phyloP scores from a whole-genome alignment of 2,888 invertebrate species.

The Brachypalpus laphriformis region DNA sequence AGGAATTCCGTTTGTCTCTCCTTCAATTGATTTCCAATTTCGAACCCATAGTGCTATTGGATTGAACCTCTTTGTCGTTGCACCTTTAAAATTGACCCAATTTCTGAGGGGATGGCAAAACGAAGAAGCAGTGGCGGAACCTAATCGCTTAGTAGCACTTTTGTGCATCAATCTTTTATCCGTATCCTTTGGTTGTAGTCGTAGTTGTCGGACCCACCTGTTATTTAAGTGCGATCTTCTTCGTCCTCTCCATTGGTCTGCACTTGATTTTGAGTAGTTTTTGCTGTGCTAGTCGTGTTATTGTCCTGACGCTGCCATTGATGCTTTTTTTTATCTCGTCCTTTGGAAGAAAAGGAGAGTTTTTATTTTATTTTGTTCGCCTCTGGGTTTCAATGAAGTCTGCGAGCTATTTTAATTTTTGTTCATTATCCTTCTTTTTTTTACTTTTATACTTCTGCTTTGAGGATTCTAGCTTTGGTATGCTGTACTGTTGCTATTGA shows the following conservation, averaged over 20 bases:
- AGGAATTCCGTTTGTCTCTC: neutral
- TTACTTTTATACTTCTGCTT: neutral
- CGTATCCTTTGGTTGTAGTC: neutral
- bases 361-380: neutral
- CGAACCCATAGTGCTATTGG: neutral
- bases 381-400: conserved; percentile 44
- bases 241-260: conserved; percentile 37
- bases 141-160: conserved; percentile 49
- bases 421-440: conserved; percentile 51
- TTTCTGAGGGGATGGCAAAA: neutral
- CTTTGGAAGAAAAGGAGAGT: too few species aligned
- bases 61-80: conserved; percentile 27
- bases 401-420: conserved; percentile 59
- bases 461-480: neutral
- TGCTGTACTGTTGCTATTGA: too few species aligned
- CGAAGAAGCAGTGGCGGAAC: neutral
- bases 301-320: conserved; percentile 21
- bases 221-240: conserved; percentile 16
- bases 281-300: conserved; percentile 1
- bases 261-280: conserved; percentile 39
- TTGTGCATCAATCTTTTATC: conserved; percentile 32
- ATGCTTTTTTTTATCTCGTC: conserved; percentile 2
- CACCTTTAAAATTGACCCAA: conserved; percentile 40
- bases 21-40: conserved; percentile 24
- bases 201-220: conserved; percentile 15